Conservation (phyloP, 2,113 vertebrate genomes). For the Maccullochella peelii region DNA sequence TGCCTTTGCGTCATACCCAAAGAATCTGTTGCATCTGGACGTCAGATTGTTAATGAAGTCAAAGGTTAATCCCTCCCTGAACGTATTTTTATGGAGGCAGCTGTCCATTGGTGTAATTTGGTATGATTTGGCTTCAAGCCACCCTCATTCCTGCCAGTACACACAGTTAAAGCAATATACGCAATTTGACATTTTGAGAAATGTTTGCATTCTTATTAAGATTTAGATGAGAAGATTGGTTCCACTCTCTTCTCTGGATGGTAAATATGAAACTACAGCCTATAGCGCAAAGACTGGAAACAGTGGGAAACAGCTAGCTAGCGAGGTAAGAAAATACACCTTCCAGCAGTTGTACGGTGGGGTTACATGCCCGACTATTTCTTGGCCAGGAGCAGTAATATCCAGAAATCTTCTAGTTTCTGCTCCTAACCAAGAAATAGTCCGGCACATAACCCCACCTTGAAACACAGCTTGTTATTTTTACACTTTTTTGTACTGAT, state of each 20-base stretch:
- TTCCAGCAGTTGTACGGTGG: not conserved
- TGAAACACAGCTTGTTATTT: not conserved
- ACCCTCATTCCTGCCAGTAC: not conserved
- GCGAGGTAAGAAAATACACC: not conserved
- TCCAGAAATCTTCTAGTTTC: too few species aligned
- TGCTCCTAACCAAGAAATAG: too few species aligned
- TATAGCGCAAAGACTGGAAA: not conserved
- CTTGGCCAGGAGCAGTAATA: too few species aligned
- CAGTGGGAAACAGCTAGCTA: not conserved
- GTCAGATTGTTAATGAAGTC: constrained; percentile 43
- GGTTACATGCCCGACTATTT: too few species aligned
- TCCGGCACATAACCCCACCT: not conserved
- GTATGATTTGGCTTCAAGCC: not conserved
- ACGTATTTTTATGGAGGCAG: constrained; percentile 44
- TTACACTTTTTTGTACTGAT: not conserved
- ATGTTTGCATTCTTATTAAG: not conserved
- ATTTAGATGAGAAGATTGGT: not conserved
- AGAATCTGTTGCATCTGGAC: constrained; percentile 48
- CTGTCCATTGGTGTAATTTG: constrained; percentile 2
- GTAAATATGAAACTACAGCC: not conserved
- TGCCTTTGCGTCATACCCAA: constrained; percentile 46
- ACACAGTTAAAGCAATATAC: not conserved
- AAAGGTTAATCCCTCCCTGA: constrained; percentile 36
- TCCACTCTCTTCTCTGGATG: not conserved
- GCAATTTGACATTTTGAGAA: not conserved